These are phyloP conservation scores for Echinometra lucunter DNA, from an alignment of 53 echinoderm and acorn worm species.

Conservation along the genomic window DNA sequence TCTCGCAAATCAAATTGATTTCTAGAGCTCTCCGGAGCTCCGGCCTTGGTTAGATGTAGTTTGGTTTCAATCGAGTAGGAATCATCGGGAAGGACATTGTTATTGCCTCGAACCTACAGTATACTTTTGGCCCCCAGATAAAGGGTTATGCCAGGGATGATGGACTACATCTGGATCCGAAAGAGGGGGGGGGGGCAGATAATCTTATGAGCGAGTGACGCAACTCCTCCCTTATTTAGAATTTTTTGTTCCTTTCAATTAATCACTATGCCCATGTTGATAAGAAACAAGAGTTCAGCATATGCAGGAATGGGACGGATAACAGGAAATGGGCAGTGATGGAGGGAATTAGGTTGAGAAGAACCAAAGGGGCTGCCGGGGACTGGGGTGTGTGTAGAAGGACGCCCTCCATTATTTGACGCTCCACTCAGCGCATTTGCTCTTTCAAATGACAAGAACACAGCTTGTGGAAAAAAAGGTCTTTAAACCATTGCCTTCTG, in stretches of 20 bases:
- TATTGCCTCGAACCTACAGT: background rate
- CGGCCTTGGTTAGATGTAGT: constrained; percentile 23
- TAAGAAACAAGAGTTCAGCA: no score
- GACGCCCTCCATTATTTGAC: no score
- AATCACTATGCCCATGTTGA: no score
- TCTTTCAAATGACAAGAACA: background rate
- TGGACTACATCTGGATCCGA: background rate
- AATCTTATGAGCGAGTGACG: no score
- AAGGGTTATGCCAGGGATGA: background rate
- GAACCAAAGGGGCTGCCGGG: no score
- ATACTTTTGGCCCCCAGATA: background rate
- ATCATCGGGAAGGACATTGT: constrained; percentile 40
- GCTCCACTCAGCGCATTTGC: background rate
- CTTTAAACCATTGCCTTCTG: background rate
- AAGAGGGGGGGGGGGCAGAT: no score
- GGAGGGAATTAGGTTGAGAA: no score
- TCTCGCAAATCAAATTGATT: constrained; percentile 31
- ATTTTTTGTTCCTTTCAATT: no score
- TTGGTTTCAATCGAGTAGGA: constrained; percentile 1
- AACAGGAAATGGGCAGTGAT: no score
- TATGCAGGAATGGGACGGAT: no score
- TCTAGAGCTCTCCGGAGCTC: background rate
- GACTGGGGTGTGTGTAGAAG: background rate
- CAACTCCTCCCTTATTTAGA: no score
- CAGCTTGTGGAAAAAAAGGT: background rate